A percentile compares a stretch with the other conserved stretches of the same genome.
Conservation (phyloP, 2,797 vertebrate species). For the Pristis pectinata region DNA sequence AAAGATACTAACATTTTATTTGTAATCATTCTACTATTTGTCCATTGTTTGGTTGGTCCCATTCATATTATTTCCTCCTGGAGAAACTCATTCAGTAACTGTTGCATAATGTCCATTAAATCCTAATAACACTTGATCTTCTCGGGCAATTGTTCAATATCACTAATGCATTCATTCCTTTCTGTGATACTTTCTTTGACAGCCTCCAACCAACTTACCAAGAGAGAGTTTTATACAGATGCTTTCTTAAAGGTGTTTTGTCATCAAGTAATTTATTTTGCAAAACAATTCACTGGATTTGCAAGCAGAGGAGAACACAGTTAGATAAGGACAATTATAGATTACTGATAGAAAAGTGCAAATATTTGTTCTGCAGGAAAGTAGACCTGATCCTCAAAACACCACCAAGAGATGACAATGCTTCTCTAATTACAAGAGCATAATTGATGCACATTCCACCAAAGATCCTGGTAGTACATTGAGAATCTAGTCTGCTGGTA, state of each 20-base stretch:
- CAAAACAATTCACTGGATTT: neutral
- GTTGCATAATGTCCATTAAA: neutral
- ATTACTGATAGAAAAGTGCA: neutral
- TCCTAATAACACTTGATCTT: neutral
- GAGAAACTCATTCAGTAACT: neutral
- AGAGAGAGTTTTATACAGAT: neutral
- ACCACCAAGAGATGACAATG: neutral
- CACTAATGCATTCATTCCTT: neutral
- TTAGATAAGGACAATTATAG: neutral
- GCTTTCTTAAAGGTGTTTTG: neutral
- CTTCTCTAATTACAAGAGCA: neutral
- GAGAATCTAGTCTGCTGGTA: neutral
- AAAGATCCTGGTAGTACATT: neutral
- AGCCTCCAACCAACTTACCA: neutral
- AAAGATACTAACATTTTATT: neutral
- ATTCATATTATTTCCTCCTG: neutral
- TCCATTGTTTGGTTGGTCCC: neutral
- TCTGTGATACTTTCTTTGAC: neutral
- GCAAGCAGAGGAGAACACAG: neutral
- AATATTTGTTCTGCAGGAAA: neutral
- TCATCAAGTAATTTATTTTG: conserved; percentile 6
- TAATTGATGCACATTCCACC: neutral
- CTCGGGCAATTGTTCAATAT: neutral
- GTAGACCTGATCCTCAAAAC: neutral
- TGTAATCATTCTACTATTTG: neutral